Evolutionary conservation across 2,888 invertebrate species (phyloP).

Genomic region (Limnephilus auricula): DNA sequence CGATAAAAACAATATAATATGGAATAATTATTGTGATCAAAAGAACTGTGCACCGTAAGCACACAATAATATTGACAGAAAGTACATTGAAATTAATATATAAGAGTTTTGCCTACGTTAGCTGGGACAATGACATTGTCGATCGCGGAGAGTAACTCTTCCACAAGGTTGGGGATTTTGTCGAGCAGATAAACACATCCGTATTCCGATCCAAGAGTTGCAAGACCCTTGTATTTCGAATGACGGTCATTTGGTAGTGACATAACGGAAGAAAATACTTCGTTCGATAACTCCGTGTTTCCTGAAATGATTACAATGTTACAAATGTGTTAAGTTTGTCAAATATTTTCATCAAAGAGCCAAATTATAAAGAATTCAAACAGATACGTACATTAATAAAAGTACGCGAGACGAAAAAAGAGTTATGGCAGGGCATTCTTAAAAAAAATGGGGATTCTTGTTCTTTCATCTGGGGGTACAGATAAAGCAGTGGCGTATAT

Average conservation of each 20-base stretch:
- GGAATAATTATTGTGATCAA: not conserved
- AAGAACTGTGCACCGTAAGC: not conserved
- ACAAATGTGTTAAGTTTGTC: not conserved
- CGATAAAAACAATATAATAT: not conserved
- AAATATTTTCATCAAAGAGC: not conserved
- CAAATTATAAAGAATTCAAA: not conserved
- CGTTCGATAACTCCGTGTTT: conserved; percentile 49
- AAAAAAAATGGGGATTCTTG: not conserved
- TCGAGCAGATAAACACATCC: conserved; percentile 70
- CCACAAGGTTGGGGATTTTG: conserved; percentile 70
- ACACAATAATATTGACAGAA: not conserved
- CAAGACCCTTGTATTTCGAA: conserved; percentile 68
- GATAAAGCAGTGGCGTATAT: too few relatives aligned
- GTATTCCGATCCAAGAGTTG: conserved; percentile 68
- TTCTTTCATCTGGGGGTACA: too few relatives aligned
- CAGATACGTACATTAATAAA: not conserved
- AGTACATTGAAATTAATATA: not conserved
- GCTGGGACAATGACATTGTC: conserved; percentile 71
- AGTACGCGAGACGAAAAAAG: not conserved
- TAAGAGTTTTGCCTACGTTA: conserved; percentile 70
- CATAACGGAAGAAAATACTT: conserved; percentile 66
- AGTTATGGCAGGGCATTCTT: not conserved
- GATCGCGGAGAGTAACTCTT: conserved; percentile 70
- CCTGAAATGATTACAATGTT: conserved; percentile 48
- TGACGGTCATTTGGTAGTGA: conserved; percentile 64